Conservation (phyloP, 2,113 vertebrate genomes). For the Calcarius ornatus region DNA sequence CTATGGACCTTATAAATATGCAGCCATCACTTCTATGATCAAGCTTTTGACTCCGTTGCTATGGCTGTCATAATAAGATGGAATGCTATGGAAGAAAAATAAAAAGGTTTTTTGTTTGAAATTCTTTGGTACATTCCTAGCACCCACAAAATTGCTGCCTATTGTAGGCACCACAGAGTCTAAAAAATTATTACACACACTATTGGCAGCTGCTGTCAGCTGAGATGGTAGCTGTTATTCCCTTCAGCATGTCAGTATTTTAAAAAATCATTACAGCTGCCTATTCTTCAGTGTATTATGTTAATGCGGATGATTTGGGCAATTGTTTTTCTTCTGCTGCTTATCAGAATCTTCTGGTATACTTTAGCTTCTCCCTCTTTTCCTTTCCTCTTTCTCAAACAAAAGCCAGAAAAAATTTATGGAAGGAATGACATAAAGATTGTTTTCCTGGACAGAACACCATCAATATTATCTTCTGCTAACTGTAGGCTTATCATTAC, state of each 20-base stretch:
- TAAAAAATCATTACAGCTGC: slow-evolving; percentile 1
- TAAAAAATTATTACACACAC: slow-evolving; percentile 5
- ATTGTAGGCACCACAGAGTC: not conserved
- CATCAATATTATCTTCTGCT: not conserved
- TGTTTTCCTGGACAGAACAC: not conserved
- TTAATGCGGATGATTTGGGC: not conserved
- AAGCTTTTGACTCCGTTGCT: slow-evolving; percentile 61
- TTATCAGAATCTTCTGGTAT: not conserved
- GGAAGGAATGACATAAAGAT: not conserved
- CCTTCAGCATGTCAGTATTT: slow-evolving; percentile 16
- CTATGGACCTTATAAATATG: slow-evolving; percentile 59
- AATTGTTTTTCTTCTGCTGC: not conserved
- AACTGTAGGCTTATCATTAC: not conserved
- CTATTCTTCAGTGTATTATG: not conserved
- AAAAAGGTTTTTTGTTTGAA: slow-evolving; percentile 38
- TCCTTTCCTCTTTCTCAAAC: not conserved
- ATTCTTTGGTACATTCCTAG: slow-evolving; percentile 14
- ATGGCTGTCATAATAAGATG: slow-evolving; percentile 66
- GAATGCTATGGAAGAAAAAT: slow-evolving; percentile 12
- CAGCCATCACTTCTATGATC: slow-evolving; percentile 53
- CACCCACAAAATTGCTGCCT: slow-evolving; percentile 38
- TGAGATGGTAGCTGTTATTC: not conserved
- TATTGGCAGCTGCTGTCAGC: not conserved
- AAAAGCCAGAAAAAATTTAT: not conserved
- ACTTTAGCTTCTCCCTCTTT: not conserved